Evolutionary conservation across 1,140 invertebrate species (phyloP).

Genomic region (Penaeus japonicus): DNA sequence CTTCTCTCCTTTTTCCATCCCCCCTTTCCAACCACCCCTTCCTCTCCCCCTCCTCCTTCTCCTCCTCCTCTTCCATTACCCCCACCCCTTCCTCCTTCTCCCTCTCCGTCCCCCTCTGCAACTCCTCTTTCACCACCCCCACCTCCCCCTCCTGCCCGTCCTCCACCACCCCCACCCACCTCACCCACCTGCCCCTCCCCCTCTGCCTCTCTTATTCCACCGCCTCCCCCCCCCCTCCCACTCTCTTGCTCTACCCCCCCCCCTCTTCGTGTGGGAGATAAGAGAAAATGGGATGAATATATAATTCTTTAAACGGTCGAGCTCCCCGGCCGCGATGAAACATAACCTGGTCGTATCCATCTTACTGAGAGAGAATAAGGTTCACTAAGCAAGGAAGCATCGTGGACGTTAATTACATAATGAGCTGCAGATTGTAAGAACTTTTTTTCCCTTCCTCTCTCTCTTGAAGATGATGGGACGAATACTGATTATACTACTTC

Average conservation of each 20-base stretch:
- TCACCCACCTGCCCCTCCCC: background rate
- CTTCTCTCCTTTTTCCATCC: too few relatives aligned
- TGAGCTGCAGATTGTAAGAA: background rate
- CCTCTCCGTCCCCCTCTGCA: too few relatives aligned
- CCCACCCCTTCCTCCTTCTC: too few relatives aligned
- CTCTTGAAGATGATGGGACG: too few relatives aligned
- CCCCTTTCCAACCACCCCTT: too few relatives aligned
- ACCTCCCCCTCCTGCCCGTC: background rate
- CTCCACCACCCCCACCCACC: background rate
- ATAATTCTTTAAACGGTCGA: background rate
- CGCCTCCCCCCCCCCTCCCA: background rate
- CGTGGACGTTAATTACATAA: constrained; percentile 21
- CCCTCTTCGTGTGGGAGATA: background rate
- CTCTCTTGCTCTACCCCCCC: background rate
- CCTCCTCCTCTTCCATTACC: too few relatives aligned
- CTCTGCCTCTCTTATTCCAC: background rate
- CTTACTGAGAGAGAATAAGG: background rate
- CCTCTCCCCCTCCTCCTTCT: too few relatives aligned
- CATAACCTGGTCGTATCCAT: background rate
- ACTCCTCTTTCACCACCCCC: too few relatives aligned
- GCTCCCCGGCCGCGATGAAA: background rate
- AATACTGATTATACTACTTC: too few relatives aligned
- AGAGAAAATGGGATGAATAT: constrained; percentile 16
- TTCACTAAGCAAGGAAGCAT: background rate
- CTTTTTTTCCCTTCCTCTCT: background rate